These are phyloP conservation scores for Linyphia triangularis DNA, from an alignment of 2,888 invertebrate genomes.

Conservation along the genomic window DNA sequence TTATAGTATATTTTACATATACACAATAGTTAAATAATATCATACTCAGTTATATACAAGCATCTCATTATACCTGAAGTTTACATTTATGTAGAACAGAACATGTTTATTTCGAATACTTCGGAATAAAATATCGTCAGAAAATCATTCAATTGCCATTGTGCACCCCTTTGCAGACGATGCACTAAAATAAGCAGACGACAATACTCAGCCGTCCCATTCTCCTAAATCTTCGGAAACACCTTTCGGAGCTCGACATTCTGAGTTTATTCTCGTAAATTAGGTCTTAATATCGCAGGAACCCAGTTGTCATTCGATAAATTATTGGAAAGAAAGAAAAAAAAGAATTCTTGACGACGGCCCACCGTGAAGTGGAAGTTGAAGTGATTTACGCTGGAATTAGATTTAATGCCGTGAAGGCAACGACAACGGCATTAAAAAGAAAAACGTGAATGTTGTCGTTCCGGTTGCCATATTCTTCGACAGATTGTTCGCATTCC, in stretches of 20 bases:
- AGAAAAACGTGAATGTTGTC: background rate
- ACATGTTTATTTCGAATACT: too few relatives aligned
- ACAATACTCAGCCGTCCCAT: background rate
- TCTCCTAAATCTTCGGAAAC: background rate
- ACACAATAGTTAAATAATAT: too few relatives aligned
- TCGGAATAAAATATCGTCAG: too few relatives aligned
- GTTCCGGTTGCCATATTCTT: background rate
- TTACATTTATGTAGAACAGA: too few relatives aligned
- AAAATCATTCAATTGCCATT: too few relatives aligned
- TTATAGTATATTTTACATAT: too few relatives aligned
- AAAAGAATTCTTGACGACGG: background rate
- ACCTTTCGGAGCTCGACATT: background rate
- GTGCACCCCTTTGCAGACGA: background rate
- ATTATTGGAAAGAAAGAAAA: constrained; percentile 39
- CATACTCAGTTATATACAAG: too few relatives aligned
- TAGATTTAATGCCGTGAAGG: constrained; percentile 38
- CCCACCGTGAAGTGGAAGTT: constrained; percentile 51
- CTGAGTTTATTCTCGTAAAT: constrained; percentile 70
- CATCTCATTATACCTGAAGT: too few relatives aligned
- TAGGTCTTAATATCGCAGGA: constrained; percentile 67
- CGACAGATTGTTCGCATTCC: background rate
- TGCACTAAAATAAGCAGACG: background rate
- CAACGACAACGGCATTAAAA: background rate
- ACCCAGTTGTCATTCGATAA: constrained; percentile 53
- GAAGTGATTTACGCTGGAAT: constrained; percentile 59